Conservation (phyloP, 2,888 invertebrate genomes). For the Tenodera sinensis region DNA sequence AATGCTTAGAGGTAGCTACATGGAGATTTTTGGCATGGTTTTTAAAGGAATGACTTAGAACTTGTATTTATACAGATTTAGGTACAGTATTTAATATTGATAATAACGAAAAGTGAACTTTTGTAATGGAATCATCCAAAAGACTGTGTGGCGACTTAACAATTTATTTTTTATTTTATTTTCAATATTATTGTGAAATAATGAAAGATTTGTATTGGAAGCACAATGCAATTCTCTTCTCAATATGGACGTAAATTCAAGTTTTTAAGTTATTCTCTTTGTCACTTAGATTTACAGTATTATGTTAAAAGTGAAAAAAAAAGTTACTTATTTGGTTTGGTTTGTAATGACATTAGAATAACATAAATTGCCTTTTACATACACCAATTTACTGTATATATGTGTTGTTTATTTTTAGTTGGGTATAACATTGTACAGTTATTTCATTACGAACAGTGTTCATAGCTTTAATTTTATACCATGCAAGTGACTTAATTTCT, state of each 20-base stretch:
- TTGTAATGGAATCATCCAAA: neutral
- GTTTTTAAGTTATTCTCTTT: neutral
- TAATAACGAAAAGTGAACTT: too few species aligned
- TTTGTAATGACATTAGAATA: neutral
- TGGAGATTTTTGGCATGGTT: neutral
- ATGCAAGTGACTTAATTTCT: neutral
- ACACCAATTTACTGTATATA: neutral
- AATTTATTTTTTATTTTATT: neutral
- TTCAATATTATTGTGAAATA: neutral
- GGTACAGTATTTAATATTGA: constrained; percentile 4
- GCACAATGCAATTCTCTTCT: neutral
- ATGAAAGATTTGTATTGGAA: neutral
- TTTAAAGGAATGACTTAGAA: neutral
- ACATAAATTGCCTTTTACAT: neutral
- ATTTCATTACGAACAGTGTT: neutral
- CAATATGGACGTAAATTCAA: neutral
- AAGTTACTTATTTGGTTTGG: neutral
- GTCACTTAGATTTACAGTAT: neutral
- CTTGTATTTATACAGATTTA: neutral
- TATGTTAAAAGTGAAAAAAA: neutral
- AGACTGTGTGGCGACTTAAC: neutral
- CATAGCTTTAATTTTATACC: neutral
- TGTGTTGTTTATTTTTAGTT: neutral
- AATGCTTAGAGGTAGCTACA: neutral
- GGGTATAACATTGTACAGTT: neutral